Evolutionary conservation across 2,113 vertebrate species (phyloP), one percentile per base, ranked within the genome.

Genomic region (Macaca mulatta): DNA sequence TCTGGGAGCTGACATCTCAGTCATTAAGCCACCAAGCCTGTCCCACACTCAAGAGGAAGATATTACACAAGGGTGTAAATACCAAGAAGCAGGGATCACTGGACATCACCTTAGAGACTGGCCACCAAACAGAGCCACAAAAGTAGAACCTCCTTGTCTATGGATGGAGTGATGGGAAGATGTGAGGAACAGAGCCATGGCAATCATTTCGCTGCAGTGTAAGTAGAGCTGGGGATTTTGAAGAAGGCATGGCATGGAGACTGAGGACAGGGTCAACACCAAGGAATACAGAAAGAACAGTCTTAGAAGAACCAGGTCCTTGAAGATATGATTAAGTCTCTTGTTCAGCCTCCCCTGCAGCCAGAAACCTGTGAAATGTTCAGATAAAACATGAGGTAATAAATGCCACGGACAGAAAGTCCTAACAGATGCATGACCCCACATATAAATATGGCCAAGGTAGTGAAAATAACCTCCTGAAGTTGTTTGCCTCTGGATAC

Each of bases 1-100:
- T 38, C 45, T 17, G 43, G 79, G 16, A 79, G 17, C 3, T 8
- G 14, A 30, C 2, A 9, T 13, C 30, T 93, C 25, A 23, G 40
- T 40, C 23, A 20, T 18, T 2, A 18, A 50, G 64, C 50, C 18
- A 38, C 45, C 14, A 38, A 72, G 17, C n/a, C 16, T 23, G 32
- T 25, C 8, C 64, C 43, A 2, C 3, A 25, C 9, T 35, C 8
- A 3, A 11, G 23, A 64, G 38, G 22, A 40, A 5, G 30, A 5
- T 1, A 3, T 38, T 40, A 32, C 4, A 30, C 6, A 23, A 17
- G 4, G 20, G 0, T 14, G 7, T 12, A 3, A 12, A 25, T 1
- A 32, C 25, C 32, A n/a, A 70, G 40, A 83, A 3, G 2, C 0
- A 38, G 17, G 40, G 23, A 7, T n/a, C 55, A 1, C 2, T 5